phyloP scores from a whole-genome alignment of 2,888 invertebrate genomes.

The Holacanthella duospinosa region DNA sequence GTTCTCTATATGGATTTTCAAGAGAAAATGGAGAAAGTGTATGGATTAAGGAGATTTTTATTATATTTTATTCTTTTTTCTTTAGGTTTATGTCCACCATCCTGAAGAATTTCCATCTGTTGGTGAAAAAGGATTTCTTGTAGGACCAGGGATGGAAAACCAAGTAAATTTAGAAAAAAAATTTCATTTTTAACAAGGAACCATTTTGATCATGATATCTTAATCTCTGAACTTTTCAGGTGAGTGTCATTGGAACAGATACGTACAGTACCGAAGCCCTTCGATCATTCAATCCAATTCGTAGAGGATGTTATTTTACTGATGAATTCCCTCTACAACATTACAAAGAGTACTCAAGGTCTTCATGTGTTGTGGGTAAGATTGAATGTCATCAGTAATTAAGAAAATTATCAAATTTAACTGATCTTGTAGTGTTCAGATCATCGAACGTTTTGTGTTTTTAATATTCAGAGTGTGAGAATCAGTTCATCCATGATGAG shows the following conservation, averaged over 20 bases:
- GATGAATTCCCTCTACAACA: constrained; percentile 29
- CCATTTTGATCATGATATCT: neutral
- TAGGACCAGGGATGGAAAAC: constrained; percentile 36
- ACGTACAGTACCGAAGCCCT: constrained; percentile 29
- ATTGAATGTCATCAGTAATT: neutral
- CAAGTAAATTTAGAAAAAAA: constrained; percentile 21
- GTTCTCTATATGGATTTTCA: too few relatives aligned
- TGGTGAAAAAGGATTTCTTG: constrained; percentile 31
- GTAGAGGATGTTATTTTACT: constrained; percentile 31
- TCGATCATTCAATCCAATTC: constrained; percentile 20
- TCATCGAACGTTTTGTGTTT: neutral
- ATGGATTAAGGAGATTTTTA: neutral
- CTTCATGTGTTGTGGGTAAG: constrained; percentile 25
- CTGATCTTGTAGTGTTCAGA: too few relatives aligned
- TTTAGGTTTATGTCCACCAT: constrained; percentile 30
- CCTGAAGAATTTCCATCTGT: constrained; percentile 37
- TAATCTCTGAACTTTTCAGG: constrained; percentile 14
- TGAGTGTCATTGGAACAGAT: constrained; percentile 33
- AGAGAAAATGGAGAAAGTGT: too few relatives aligned
- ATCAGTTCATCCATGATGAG: constrained; percentile 24
- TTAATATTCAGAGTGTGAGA: constrained; percentile 25
- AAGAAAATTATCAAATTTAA: too few relatives aligned
- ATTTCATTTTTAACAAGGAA: too few relatives aligned
- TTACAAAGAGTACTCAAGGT: constrained; percentile 33
- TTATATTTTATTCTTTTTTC: neutral